These are phyloP conservation scores for Miniopterus natalensis DNA, from an alignment of 2,113 vertebrate species.

Conservation along the genomic window DNA sequence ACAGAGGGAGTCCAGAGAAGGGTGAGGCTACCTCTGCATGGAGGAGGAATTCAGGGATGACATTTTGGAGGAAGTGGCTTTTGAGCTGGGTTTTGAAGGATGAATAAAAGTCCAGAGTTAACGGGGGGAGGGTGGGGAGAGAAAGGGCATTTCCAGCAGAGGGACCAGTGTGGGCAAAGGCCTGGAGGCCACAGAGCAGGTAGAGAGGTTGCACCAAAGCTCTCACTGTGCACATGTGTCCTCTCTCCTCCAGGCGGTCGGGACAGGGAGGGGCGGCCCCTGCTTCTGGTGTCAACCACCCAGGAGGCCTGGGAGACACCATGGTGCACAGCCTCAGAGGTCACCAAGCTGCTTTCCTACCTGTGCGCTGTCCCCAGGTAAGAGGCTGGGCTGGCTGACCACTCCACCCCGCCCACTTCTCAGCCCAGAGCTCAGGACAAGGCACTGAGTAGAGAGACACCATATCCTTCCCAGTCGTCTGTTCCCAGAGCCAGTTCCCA, in stretches of 20 bases:
- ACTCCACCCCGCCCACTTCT: not conserved
- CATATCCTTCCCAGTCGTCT: accelerated
- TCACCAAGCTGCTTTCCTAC: slow-evolving; percentile 91
- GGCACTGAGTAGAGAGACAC: not conserved
- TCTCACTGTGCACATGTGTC: not conserved
- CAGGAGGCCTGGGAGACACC: slow-evolving; percentile 88
- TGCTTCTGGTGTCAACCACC: slow-evolving; percentile 92
- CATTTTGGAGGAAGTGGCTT: not conserved
- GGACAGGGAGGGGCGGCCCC: slow-evolving; percentile 90
- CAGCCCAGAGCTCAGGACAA: not conserved
- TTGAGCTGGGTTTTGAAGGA: not conserved
- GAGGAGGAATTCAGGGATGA: not conserved
- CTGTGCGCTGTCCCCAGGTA: slow-evolving; percentile 93
- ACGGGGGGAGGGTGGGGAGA: not conserved
- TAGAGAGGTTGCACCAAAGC: no score
- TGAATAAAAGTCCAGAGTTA: not conserved
- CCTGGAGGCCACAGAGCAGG: no score
- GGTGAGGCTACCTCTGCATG: not conserved
- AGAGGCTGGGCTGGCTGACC: not conserved
- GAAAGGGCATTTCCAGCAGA: not conserved
- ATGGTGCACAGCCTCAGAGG: slow-evolving; percentile 87
- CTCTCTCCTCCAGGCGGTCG: slow-evolving; percentile 88
- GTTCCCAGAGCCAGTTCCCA: not conserved
- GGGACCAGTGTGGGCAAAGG: not conserved
- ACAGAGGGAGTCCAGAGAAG: not conserved